Percentiles rank a stretch among this genome's conserved stretches.
Conservation (phyloP, 2,797 vertebrate genomes). For the Semotilus atromaculatus region DNA sequence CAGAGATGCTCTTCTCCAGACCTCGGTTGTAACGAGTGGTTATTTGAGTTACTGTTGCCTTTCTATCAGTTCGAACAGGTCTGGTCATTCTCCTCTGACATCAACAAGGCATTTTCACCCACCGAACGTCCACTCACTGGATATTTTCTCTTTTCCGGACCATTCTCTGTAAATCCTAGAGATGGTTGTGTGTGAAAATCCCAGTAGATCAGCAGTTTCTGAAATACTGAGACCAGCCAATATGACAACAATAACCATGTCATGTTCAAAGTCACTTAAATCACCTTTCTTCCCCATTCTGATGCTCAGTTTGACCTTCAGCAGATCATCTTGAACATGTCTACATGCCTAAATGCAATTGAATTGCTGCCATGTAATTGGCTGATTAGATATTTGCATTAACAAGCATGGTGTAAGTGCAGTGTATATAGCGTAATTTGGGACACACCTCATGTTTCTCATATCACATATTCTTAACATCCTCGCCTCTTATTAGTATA, state of each 20-base stretch:
- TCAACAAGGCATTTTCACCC: too few species aligned
- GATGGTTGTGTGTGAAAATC: background rate
- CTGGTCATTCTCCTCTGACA: slow-evolving; percentile 51
- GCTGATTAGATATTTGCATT: background rate
- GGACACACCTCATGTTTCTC: background rate
- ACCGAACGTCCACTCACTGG: too few species aligned
- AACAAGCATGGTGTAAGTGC: background rate
- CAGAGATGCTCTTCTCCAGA: too few species aligned
- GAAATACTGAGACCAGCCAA: background rate
- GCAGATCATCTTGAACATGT: background rate
- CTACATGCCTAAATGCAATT: background rate
- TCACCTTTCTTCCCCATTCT: background rate
- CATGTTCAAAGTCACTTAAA: background rate
- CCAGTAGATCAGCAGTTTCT: background rate
- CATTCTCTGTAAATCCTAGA: background rate
- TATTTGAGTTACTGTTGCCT: background rate
- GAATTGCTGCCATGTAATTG: background rate
- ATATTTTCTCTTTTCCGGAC: too few species aligned
- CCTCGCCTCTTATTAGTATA: background rate
- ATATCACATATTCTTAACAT: background rate
- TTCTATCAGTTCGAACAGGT: slow-evolving; percentile 16
- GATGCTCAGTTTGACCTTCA: background rate
- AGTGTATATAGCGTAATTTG: background rate
- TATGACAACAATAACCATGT: background rate
- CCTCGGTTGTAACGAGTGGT: background rate